Evolutionary conservation across 2,888 invertebrate genomes (phyloP).

Genomic region (Mimas tiliae): DNA sequence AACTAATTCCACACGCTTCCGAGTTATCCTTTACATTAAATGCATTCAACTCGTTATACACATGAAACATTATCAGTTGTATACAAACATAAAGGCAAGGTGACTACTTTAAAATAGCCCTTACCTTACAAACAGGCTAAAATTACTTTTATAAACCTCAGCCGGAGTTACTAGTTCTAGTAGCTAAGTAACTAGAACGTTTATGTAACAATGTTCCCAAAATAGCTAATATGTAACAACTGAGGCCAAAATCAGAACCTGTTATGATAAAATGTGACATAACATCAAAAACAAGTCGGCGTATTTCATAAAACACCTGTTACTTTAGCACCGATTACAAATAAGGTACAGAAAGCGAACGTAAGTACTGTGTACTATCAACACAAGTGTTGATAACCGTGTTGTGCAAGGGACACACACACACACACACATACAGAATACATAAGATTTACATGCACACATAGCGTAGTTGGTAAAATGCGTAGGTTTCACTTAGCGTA

Average conservation of each 20-base stretch:
- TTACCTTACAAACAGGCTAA: background rate
- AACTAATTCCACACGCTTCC: too few relatives aligned
- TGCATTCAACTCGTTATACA: too few relatives aligned
- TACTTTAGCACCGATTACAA: slow-evolving; percentile 1
- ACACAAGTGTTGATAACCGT: background rate
- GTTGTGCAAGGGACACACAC: background rate
- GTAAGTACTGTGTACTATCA: background rate
- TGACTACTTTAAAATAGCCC: background rate
- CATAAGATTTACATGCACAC: background rate
- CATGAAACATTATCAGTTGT: too few relatives aligned
- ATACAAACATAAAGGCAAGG: too few relatives aligned
- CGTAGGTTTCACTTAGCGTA: background rate
- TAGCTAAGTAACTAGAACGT: slow-evolving; percentile 4
- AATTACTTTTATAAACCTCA: background rate
- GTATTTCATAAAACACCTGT: background rate
- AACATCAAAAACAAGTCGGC: background rate
- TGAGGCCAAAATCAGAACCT: slow-evolving; percentile 11
- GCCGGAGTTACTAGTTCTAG: too few relatives aligned
- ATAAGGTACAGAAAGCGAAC: slow-evolving; percentile 2
- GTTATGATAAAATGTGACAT: slow-evolving; percentile 14
- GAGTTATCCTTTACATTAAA: too few relatives aligned
- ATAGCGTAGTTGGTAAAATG: background rate
- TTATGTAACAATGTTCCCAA: slow-evolving; percentile 10
- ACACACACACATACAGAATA: too few relatives aligned
- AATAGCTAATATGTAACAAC: slow-evolving; percentile 1